phyloP scores from a whole-genome alignment of 2,797 vertebrate genomes.

The Megalops cyprinoides region DNA sequence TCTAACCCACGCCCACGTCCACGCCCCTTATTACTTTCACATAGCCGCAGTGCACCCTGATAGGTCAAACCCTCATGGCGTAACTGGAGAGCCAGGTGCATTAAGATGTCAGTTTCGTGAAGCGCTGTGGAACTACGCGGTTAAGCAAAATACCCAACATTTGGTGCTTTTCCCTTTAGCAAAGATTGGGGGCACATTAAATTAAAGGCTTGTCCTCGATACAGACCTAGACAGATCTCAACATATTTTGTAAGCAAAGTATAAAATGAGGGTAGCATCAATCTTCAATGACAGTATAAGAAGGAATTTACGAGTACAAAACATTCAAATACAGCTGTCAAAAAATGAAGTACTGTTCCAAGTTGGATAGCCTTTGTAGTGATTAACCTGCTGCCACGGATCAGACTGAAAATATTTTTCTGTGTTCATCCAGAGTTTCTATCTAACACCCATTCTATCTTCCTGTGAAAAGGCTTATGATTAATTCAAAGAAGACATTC shows the following conservation, averaged over 20 bases:
- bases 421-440: too few species aligned
- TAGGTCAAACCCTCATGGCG: constrained; percentile 57
- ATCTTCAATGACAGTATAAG: background rate
- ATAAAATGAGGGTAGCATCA: background rate
- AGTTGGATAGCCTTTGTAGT: background rate
- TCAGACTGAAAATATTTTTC: too few species aligned
- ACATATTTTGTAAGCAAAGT: background rate
- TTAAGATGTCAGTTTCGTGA: constrained; percentile 47
- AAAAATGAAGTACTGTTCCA: background rate
- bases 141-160: background rate
- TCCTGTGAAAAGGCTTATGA: too few species aligned
- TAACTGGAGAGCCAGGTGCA: constrained; percentile 39
- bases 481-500: too few species aligned
- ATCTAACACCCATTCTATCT: too few species aligned
- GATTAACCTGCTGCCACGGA: background rate
- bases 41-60: constrained; percentile 36
- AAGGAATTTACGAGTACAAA: too few species aligned
- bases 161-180: background rate
- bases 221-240: background rate
- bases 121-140: constrained; percentile 26
- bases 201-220: background rate
- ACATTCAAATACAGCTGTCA: too few species aligned
- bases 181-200: too few species aligned
- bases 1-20: constrained; percentile 46
- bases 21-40: background rate